These are phyloP conservation scores for Norana najaformis DNA, from an alignment of 2,888 invertebrate genomes.

Conservation along the genomic window DNA sequence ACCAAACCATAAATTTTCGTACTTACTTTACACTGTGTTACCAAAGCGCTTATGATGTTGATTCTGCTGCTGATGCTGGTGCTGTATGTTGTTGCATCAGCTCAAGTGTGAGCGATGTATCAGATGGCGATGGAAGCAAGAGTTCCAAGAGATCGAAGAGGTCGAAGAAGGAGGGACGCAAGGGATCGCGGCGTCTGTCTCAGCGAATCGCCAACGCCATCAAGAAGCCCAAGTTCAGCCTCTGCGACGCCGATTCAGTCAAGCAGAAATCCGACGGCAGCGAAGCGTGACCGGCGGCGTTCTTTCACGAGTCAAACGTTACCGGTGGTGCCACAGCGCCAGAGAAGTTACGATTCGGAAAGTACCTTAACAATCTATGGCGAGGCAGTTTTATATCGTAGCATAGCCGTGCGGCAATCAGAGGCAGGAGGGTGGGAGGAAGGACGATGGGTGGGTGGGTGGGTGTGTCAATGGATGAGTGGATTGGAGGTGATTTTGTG, in stretches of 20 bases:
- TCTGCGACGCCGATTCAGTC: slow-evolving; percentile 14
- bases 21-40: too few relatives aligned
- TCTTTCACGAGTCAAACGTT: background rate
- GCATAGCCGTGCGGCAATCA: background rate
- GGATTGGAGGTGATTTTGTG: too few relatives aligned
- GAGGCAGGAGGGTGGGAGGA: too few relatives aligned
- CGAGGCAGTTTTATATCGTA: background rate
- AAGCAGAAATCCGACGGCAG: slow-evolving; percentile 27
- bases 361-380: background rate
- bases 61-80: background rate
- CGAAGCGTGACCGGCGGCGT: background rate
- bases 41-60: background rate
- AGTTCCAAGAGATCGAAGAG: slow-evolving; percentile 29
- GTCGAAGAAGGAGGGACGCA: background rate
- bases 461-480: background rate
- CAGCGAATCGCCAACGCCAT: slow-evolving; percentile 26
- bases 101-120: background rate
- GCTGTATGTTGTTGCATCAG: background rate
- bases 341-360: background rate
- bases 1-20: too few relatives aligned
- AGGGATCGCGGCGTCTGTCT: background rate
- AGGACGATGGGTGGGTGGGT: background rate
- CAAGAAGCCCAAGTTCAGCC: slow-evolving; percentile 28
- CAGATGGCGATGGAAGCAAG: slow-evolving; percentile 17
- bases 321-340: too few relatives aligned